These are phyloP conservation scores for Gastracanthus pulcherrimus DNA, from an alignment of 2,888 invertebrate species.

Conservation along the genomic window DNA sequence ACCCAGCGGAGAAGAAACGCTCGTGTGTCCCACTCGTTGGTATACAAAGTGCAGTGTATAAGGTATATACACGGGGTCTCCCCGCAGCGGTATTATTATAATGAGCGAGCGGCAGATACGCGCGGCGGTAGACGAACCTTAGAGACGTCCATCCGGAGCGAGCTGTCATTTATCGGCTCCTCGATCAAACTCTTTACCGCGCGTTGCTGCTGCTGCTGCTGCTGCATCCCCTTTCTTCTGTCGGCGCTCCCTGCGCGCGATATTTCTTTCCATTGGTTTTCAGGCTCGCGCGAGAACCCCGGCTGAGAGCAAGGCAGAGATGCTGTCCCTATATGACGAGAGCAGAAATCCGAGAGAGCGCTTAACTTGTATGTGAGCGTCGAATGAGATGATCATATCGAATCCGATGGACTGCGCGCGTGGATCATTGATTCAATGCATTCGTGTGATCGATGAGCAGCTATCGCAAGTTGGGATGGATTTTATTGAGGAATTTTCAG, in stretches of 20 bases:
- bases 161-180: slow-evolving; percentile 55
- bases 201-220: background rate
- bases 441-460: too few relatives aligned
- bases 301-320: background rate
- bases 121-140: background rate
- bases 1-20: slow-evolving; percentile 56
- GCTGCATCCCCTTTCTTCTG: slow-evolving; percentile 31
- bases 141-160: slow-evolving; percentile 61
- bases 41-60: too few relatives aligned
- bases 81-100: slow-evolving; percentile 64
- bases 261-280: background rate
- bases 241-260: background rate
- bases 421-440: too few relatives aligned
- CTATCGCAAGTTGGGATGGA: too few relatives aligned
- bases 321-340: background rate
- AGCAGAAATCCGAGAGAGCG: background rate
- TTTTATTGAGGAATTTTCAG: too few relatives aligned
- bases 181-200: slow-evolving; percentile 51
- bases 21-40: background rate
- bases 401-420: too few relatives aligned
- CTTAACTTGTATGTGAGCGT: too few relatives aligned
- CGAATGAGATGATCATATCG: background rate
- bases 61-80: too few relatives aligned
- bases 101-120: slow-evolving; percentile 57
- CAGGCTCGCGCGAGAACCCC: background rate